Evolutionary conservation across 2,797 vertebrate genomes (phyloP), one percentile per base, ranked within the genome.

Genomic region (Acrocephalus scirpaceus): DNA sequence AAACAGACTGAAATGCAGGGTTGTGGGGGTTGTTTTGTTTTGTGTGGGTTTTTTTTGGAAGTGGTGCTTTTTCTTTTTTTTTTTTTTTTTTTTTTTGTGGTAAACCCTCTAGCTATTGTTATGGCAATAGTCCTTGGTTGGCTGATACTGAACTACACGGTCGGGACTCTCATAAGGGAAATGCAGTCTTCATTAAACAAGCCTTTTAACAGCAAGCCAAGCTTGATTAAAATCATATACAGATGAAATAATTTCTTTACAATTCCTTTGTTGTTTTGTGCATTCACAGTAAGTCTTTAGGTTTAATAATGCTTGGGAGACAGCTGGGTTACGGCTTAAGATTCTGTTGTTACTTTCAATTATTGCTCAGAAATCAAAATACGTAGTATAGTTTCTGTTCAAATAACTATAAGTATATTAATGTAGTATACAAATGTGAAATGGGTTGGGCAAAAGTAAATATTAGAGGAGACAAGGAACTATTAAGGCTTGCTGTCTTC

Each of bases 181-280:
- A 96, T 70, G 65, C 86, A 93, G 64, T 93, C 96, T 97, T 96
- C 92, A 96, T 96, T 94, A 96, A 96, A 90, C 86, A 89, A 84
- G 82, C 92, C 93, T 97, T 97, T 97, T 97, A 97, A 96, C 76
- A 93, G 84, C 88, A 98, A 96, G 81, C 82, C 96, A 97, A 95
- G 75, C 92, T 94, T 96, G 93, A 79, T 95, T 97, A 97, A 97
- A 97, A 95, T 97, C 90, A 95, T 90, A 92, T 76, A 95, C 79
- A 97, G 95, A 97, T 96, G 96, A 97, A 97, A 97, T 97, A 16
- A 94, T 96, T 96, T 93, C 89, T 95, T 94, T 93, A 79, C 95
- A 65, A 83, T 92, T 96, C 66, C 96, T 97, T 96, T 96, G 85
- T 95, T 95, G 71, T 96, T 95, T 75, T 73, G 32, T 96, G 74